Evolutionary conservation across 2,888 invertebrate genomes (phyloP), one percentile per base, ranked within the genome.

Genomic region (Melanostoma scalare): DNA sequence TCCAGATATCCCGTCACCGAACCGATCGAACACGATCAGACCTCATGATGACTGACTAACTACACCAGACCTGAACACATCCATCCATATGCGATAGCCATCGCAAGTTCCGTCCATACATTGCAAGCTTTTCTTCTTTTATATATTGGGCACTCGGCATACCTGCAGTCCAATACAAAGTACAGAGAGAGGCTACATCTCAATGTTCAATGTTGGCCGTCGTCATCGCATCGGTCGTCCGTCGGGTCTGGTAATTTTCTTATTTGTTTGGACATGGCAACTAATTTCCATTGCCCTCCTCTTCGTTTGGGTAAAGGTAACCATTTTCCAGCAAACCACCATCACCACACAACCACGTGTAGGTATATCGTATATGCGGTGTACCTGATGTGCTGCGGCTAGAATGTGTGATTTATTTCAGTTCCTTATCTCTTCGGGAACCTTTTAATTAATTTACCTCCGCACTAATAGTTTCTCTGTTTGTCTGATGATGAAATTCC

Each of bases 381-480:
- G 61, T 72, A 77, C 60, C 71, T 71, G 77, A 48, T 10, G 61
- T 38, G 46, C 53, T 60, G 55, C 77, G 77, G 67, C 73, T 58
- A 69, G 68, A 78, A 82, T 78, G 82, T 82, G 82, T 78, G 82
- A 82, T 82, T 82, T 82, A 82, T 82, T 82, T 79, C 84, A 67
- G 79, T 79, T 84, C 44, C 84, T 84, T 84, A 84, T 84, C 84
- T 79, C 71, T 60, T 67, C 69, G 79, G 84, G 67, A 79, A 84
- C 84, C 84, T 84, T 84, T 84, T 84, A 84, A 84, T 84, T 84
- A 79, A 84, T 84, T 79, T 84, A 79, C 84, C 84, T 79, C 63
- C 67, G 79, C 71, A 79, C 79, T 84, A 75, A 84, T 84, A 84
- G 81, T 77, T 82, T 77, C 38, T 72, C 55, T 82, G 77, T 77